phyloP scores from a whole-genome alignment of 1,140 invertebrate genomes.

The Ceratina japonica region DNA sequence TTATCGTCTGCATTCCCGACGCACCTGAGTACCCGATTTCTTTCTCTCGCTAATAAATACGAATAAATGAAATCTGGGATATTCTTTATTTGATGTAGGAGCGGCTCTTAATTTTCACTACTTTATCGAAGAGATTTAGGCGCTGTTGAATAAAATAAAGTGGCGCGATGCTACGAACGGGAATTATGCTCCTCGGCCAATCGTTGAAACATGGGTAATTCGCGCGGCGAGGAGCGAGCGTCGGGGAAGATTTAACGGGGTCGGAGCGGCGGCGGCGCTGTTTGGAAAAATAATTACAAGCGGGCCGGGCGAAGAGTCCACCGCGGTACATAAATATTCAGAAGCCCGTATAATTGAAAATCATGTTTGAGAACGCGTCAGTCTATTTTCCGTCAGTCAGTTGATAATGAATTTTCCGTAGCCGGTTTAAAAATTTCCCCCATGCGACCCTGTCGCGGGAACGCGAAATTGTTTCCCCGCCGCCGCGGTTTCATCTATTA shows the following conservation, averaged over 20 bases:
- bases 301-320: too few relatives aligned
- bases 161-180: too few relatives aligned
- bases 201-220: neutral
- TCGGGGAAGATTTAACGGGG: neutral
- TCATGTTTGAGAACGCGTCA: slow-evolving; percentile 32
- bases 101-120: too few relatives aligned
- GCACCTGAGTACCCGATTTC: too few relatives aligned
- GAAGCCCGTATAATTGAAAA: slow-evolving; percentile 33
- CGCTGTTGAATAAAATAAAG: neutral
- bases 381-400: slow-evolving; percentile 8
- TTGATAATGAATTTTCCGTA: slow-evolving; percentile 37
- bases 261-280: neutral
- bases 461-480: slow-evolving; percentile 18
- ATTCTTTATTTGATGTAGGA: too few relatives aligned
- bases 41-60: too few relatives aligned
- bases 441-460: neutral
- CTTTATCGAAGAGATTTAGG: neutral
- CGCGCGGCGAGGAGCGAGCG: neutral
- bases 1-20: neutral
- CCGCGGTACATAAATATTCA: slow-evolving; percentile 35
- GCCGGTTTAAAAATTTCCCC: neutral
- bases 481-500: slow-evolving; percentile 1
- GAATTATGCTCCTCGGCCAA: neutral
- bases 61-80: too few relatives aligned
- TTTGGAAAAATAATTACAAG: slow-evolving; percentile 24